Evolutionary conservation across 2,113 vertebrate genomes (phyloP).

Genomic region (Catharus minimus): DNA sequence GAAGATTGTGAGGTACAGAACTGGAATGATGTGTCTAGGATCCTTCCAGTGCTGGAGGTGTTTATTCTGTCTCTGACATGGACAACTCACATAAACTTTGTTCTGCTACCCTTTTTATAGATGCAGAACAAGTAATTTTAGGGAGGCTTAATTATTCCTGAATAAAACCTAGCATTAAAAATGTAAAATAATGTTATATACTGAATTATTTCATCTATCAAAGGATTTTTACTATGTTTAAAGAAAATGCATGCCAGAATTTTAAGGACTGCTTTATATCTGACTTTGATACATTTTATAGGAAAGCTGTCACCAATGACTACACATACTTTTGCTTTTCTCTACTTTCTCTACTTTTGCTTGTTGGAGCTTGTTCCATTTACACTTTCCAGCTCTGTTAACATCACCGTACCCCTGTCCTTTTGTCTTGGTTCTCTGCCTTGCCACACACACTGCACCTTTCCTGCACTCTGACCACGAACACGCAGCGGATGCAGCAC

Average conservation of each 20-base stretch:
- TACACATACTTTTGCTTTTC: slow-evolving; percentile 27
- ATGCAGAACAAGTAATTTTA: background rate
- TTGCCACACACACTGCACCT: background rate
- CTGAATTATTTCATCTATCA: background rate
- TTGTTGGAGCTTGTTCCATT: background rate
- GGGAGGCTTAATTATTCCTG: background rate
- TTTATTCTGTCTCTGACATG: background rate
- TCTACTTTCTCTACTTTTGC: background rate
- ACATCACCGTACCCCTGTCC: slow-evolving; percentile 52
- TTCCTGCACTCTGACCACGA: slow-evolving; percentile 34
- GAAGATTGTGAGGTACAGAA: background rate
- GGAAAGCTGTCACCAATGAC: background rate
- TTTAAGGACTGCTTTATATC: background rate
- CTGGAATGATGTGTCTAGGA: background rate
- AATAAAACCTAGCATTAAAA: background rate
- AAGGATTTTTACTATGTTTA: background rate
- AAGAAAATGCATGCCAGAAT: background rate
- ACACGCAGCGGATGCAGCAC: slow-evolving; percentile 77
- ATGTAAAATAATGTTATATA: background rate
- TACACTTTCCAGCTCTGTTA: slow-evolving; percentile 13
- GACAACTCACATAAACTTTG: background rate
- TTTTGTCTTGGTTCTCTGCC: slow-evolving; percentile 23
- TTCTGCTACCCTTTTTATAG: background rate
- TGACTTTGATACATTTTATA: background rate
- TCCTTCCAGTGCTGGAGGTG: background rate